A percentile compares a stretch with the other conserved stretches of the same genome.
These are phyloP conservation scores for Eospalax fontanierii DNA, from an alignment of 2,797 vertebrate genomes.

Conservation along the genomic window DNA sequence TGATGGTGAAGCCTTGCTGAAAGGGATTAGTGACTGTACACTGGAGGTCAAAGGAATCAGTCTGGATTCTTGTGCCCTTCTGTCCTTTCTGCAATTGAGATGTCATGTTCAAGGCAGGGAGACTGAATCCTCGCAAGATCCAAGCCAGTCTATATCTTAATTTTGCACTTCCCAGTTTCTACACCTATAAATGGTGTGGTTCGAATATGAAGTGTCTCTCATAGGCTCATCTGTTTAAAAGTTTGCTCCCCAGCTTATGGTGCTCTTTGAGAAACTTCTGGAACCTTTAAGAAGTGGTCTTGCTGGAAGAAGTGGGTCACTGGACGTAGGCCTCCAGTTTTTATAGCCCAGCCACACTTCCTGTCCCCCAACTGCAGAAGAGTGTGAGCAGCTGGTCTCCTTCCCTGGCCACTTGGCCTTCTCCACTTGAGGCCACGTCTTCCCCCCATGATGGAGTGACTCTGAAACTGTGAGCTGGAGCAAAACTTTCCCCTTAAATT, in stretches of 20 bases:
- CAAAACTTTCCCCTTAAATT: neutral
- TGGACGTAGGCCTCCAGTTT: neutral
- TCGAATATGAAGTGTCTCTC: neutral
- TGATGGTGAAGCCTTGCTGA: neutral
- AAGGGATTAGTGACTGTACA: neutral
- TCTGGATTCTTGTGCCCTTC: neutral
- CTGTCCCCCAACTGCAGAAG: no score
- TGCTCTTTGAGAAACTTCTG: neutral
- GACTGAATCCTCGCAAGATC: neutral
- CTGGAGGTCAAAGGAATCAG: neutral
- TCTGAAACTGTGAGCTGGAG: neutral
- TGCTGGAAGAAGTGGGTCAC: no score
- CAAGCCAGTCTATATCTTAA: neutral
- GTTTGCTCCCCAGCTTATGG: neutral
- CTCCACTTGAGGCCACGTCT: fast-evolving
- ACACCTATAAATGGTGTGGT: neutral
- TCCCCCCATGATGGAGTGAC: neutral
- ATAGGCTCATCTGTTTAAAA: neutral
- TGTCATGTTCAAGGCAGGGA: neutral
- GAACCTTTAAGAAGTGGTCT: neutral
- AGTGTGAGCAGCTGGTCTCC: neutral
- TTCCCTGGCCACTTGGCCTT: no score
- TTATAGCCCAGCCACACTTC: no score
- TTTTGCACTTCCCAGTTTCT: neutral
- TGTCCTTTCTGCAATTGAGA: neutral